A percentile compares a stretch with the other conserved stretches of the same genome.
These are phyloP conservation scores for Nibea coibor DNA, from an alignment of 2,113 vertebrate species.

Conservation along the genomic window DNA sequence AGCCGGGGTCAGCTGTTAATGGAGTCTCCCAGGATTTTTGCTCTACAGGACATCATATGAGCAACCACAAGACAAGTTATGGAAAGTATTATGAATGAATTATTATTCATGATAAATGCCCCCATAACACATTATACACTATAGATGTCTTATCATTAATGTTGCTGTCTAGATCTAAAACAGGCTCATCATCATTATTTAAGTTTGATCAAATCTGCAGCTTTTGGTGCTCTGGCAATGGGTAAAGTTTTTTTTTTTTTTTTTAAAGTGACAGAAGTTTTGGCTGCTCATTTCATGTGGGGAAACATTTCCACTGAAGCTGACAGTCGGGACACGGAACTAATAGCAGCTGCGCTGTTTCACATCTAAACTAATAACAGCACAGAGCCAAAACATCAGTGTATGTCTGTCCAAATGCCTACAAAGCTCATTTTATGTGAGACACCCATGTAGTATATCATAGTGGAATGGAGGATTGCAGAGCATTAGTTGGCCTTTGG, in stretches of 20 bases:
- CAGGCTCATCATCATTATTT: too few species aligned
- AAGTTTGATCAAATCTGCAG: not conserved
- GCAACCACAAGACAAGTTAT: too few species aligned
- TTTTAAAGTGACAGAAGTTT: slow-evolving; percentile 46
- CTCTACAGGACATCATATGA: too few species aligned
- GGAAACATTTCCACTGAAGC: slow-evolving; percentile 62
- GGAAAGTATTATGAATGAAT: too few species aligned
- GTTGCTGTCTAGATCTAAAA: not conserved
- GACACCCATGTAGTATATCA: slow-evolving; percentile 55
- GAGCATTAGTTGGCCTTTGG: slow-evolving; percentile 64
- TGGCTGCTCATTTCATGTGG: slow-evolving; percentile 52
- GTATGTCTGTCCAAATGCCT: slow-evolving; percentile 58
- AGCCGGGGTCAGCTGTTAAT: too few species aligned
- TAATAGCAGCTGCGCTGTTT: slow-evolving; percentile 64
- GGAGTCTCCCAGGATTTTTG: too few species aligned
- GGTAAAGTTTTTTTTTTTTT: slow-evolving; percentile 23
- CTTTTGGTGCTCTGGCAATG: not conserved
- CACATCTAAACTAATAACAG: slow-evolving; percentile 66
- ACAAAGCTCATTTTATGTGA: slow-evolving; percentile 60
- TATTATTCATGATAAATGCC: too few species aligned
- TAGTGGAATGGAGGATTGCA: slow-evolving; percentile 53
- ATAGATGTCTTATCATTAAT: too few species aligned
- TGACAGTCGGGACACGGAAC: slow-evolving; percentile 58
- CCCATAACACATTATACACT: too few species aligned
- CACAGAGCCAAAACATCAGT: slow-evolving; percentile 64